Conservation (phyloP, 2,797 vertebrate genomes). For the Salarias fasciatus region DNA sequence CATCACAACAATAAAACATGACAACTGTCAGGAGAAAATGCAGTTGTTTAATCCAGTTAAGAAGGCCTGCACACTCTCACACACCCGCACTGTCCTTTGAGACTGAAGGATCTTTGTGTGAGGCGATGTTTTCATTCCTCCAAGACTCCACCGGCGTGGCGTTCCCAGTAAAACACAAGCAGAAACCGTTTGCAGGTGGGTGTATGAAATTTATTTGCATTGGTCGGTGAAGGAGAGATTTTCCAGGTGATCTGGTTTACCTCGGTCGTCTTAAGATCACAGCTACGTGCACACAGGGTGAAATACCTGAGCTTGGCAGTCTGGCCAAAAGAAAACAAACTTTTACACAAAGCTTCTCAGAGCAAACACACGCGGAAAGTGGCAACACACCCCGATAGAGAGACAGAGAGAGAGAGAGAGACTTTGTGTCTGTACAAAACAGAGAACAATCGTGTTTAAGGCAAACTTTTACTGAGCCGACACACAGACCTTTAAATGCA, state of each 20-base stretch:
- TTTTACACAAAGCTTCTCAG: slow-evolving; percentile 7
- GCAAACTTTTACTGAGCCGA: slow-evolving; percentile 51
- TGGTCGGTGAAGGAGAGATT: slow-evolving; percentile 55
- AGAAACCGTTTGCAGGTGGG: slow-evolving; percentile 34
- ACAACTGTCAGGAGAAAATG: no score
- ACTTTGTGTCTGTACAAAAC: slow-evolving; percentile 22
- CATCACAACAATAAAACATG: no score
- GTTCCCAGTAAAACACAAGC: slow-evolving; percentile 30
- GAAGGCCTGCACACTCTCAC: no score
- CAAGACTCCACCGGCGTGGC: background rate
- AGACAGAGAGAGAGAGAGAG: slow-evolving; percentile 1
- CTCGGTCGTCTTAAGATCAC: slow-evolving; percentile 24
- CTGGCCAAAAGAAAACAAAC: slow-evolving; percentile 43
- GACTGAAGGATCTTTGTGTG: background rate
- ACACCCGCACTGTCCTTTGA: background rate
- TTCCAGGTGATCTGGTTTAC: slow-evolving; percentile 49
- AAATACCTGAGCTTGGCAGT: slow-evolving; percentile 63
- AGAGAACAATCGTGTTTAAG: slow-evolving; percentile 46
- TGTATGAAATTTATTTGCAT: slow-evolving; percentile 61
- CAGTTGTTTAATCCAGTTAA: no score
- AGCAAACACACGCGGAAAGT: slow-evolving; percentile 5
- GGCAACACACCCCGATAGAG: slow-evolving; percentile 1
- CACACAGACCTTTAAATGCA: slow-evolving; percentile 27
- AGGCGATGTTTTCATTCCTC: background rate
- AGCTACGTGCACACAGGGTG: slow-evolving; percentile 35